Evolutionary conservation across 2,888 invertebrate species (phyloP).

Genomic region (Griposia aprilina): DNA sequence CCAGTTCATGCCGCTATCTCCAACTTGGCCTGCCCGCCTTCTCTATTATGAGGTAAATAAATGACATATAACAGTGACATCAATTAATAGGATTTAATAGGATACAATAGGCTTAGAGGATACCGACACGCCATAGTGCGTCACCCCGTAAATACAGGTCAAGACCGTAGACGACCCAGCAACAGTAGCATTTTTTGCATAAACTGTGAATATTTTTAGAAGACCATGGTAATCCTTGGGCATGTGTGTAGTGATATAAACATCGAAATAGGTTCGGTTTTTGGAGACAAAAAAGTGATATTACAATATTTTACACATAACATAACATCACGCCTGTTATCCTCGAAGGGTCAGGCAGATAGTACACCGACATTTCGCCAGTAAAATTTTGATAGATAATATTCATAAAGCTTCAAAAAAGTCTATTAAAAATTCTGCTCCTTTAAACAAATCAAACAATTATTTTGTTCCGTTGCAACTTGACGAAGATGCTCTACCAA

Average conservation of each 20-base stretch:
- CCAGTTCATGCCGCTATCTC: not conserved
- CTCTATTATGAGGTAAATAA: slow-evolving; percentile 6
- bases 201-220: slow-evolving; percentile 12
- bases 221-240: not conserved
- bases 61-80: not conserved
- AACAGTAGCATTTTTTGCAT: slow-evolving; percentile 33
- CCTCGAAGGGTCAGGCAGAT: not conserved
- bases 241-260: slow-evolving; percentile 1
- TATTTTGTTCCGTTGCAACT: no score
- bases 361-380: not conserved
- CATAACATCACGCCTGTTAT: not conserved
- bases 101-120: slow-evolving; percentile 50
- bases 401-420: not conserved
- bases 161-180: slow-evolving; percentile 39
- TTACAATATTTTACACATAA: not conserved
- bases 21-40: not conserved
- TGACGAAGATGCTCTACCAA: not conserved
- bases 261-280: not conserved
- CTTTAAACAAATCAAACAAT: not conserved
- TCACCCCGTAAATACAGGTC: slow-evolving; percentile 54
- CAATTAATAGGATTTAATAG: slow-evolving; percentile 14
- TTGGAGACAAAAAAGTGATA: not conserved
- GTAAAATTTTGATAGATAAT: not conserved
- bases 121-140: slow-evolving; percentile 43
- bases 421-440: not conserved